Evolutionary conservation across 2,113 vertebrate species (phyloP).

Genomic region (Castor canadensis): DNA sequence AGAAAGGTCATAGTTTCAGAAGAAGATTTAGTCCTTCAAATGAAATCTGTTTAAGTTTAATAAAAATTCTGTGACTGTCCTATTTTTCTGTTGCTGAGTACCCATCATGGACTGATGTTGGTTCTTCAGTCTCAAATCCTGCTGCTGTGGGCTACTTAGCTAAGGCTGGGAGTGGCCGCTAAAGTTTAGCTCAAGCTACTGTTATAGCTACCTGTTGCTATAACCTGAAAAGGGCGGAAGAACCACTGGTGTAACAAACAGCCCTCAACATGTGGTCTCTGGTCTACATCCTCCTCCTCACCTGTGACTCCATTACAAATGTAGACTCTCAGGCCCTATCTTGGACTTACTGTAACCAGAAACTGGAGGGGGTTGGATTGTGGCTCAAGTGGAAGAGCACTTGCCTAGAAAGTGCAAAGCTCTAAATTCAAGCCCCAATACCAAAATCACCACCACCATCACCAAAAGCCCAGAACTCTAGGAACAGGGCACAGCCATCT

Average conservation of each 20-base stretch:
- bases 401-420: too few species aligned
- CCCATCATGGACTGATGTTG: background rate
- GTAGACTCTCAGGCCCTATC: background rate
- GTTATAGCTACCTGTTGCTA: background rate
- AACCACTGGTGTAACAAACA: background rate
- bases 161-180: background rate
- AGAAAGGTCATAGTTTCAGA: background rate
- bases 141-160: background rate
- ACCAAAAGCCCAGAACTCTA: too few species aligned
- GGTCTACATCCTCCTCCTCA: background rate
- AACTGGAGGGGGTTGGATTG: too few species aligned
- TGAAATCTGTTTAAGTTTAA: background rate
- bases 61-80: background rate
- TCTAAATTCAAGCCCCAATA: background rate
- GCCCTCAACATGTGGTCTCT: background rate
- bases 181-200: background rate
- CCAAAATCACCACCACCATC: too few species aligned
- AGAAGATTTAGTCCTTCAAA: background rate
- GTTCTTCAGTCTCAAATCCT: background rate
- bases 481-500: background rate
- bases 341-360: background rate
- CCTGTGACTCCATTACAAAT: background rate
- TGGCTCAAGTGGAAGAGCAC: too few species aligned
- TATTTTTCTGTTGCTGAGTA: constrained; percentile 32
- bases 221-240: background rate